phyloP scores from a whole-genome alignment of 2,797 vertebrate genomes.

The Sebastes oblongus region DNA sequence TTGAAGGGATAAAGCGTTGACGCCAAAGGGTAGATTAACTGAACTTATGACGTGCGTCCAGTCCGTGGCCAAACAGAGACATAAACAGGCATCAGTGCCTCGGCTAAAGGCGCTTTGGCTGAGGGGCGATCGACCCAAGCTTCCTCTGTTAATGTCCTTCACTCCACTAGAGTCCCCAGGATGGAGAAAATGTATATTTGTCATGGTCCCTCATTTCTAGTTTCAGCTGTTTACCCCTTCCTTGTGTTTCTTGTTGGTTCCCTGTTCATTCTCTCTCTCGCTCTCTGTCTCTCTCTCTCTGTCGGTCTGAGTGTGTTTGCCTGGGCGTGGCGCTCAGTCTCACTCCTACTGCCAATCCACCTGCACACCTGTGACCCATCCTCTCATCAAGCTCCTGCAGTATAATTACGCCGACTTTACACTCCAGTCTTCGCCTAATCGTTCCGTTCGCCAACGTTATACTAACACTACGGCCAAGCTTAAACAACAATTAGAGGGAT shows the following conservation, averaged over 20 bases:
- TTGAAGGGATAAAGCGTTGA: slow-evolving; percentile 12
- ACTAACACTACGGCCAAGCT: not conserved
- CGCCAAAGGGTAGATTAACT: slow-evolving; percentile 44
- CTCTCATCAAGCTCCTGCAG: not conserved
- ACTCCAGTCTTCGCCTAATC: not conserved
- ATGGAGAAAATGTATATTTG: not conserved
- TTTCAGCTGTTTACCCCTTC: not conserved
- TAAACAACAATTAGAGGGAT: too few relatives aligned
- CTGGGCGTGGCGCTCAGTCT: not conserved
- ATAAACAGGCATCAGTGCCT: slow-evolving; percentile 21
- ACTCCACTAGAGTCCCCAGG: not conserved
- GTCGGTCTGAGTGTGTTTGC: not conserved
- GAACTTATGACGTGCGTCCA: slow-evolving; percentile 25
- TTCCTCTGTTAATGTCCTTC: slow-evolving; percentile 35
- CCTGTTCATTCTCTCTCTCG: not conserved
- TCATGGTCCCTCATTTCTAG: not conserved
- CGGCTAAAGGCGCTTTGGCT: slow-evolving; percentile 24
- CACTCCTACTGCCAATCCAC: not conserved
- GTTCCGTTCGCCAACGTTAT: not conserved
- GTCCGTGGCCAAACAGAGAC: slow-evolving; percentile 28
- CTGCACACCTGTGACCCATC: not conserved
- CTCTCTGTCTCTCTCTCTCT: too few relatives aligned
- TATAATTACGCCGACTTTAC: too few relatives aligned
- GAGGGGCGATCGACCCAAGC: not conserved
- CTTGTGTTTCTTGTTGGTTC: not conserved